A percentile compares a stretch with the other conserved stretches of the same genome.
These are phyloP conservation scores for Sebastes taczanowskii DNA, from an alignment of 2,797 vertebrate genomes.

Conservation along the genomic window DNA sequence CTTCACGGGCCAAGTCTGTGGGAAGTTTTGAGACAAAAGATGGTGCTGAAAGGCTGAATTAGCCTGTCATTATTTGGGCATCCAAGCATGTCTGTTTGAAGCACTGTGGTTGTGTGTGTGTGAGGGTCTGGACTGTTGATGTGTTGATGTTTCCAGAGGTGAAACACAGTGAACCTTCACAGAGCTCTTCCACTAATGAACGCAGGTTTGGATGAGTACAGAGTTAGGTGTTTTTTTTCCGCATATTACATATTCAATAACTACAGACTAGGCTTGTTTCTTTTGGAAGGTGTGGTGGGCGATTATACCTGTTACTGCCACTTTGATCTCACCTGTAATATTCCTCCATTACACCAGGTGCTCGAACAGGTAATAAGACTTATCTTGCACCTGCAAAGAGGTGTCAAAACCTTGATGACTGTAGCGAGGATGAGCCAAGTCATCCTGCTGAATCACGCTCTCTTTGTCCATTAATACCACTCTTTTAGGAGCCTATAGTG, in stretches of 20 bases:
- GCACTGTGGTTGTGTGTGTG: constrained; percentile 29
- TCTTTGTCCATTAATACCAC: constrained; percentile 36
- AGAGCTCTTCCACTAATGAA: constrained; percentile 50
- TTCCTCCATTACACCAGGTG: constrained; percentile 54
- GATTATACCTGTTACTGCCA: background rate
- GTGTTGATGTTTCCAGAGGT: constrained; percentile 73
- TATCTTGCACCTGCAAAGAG: constrained; percentile 65
- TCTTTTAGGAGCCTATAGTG: constrained; percentile 24
- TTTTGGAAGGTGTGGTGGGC: background rate
- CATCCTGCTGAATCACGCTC: constrained; percentile 50
- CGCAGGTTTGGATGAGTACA: constrained; percentile 37
- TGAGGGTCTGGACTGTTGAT: constrained; percentile 48
- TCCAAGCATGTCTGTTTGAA: constrained; percentile 57
- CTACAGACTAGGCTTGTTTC: constrained; percentile 17
- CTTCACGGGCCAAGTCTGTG: constrained; percentile 47
- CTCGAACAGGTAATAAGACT: constrained; percentile 45
- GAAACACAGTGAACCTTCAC: constrained; percentile 64
- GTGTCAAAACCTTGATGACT: constrained; percentile 48
- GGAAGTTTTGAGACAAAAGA: constrained; percentile 72
- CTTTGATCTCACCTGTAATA: constrained; percentile 65
- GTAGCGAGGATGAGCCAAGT: constrained; percentile 46
- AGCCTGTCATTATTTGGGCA: constrained; percentile 74
- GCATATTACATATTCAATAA: constrained; percentile 50
- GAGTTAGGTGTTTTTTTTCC: constrained; percentile 9
- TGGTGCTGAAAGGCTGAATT: constrained; percentile 76